These are phyloP conservation scores for Neosilurus mollespiculum DNA, from an alignment of 2,797 vertebrate genomes.

Conservation along the genomic window DNA sequence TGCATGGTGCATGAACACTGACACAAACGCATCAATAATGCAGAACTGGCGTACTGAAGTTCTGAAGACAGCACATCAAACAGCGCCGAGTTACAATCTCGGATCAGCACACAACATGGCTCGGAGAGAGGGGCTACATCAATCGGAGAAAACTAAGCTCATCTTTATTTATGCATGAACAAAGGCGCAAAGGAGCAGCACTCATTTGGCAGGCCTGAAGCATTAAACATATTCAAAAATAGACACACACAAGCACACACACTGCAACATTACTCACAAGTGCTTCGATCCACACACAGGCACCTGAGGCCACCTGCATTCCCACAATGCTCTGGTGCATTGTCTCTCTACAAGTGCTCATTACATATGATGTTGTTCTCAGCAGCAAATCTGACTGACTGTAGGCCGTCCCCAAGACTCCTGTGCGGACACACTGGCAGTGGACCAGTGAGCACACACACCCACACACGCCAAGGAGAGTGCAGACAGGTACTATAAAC, in stretches of 20 bases:
- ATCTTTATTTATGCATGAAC: conserved; percentile 5
- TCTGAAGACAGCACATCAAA: conserved; percentile 30
- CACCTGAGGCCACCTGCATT: conserved; percentile 66
- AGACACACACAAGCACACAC: too few species aligned
- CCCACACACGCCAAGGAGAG: conserved; percentile 51
- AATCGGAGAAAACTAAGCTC: not conserved
- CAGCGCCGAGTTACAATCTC: conserved; percentile 20
- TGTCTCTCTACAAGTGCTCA: conserved; percentile 58
- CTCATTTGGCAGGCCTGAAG: not conserved
- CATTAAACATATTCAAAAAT: not conserved
- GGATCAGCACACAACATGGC: not conserved
- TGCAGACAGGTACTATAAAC: conserved; percentile 40
- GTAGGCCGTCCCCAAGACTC: conserved; percentile 61
- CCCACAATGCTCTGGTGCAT: conserved; percentile 67
- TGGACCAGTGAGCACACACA: conserved; percentile 54
- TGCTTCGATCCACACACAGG: not conserved
- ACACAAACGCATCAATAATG: conserved; percentile 46
- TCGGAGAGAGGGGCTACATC: conserved; percentile 8
- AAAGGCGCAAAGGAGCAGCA: not conserved
- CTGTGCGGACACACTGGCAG: conserved; percentile 61
- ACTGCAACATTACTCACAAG: not conserved
- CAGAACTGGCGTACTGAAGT: conserved; percentile 27
- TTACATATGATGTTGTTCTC: conserved; percentile 62
- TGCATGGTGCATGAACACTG: conserved; percentile 12
- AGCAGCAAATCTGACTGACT: conserved; percentile 62